These are phyloP conservation scores for Puntigrus tetrazona DNA, from an alignment of 2,113 vertebrate species.

Conservation along the genomic window DNA sequence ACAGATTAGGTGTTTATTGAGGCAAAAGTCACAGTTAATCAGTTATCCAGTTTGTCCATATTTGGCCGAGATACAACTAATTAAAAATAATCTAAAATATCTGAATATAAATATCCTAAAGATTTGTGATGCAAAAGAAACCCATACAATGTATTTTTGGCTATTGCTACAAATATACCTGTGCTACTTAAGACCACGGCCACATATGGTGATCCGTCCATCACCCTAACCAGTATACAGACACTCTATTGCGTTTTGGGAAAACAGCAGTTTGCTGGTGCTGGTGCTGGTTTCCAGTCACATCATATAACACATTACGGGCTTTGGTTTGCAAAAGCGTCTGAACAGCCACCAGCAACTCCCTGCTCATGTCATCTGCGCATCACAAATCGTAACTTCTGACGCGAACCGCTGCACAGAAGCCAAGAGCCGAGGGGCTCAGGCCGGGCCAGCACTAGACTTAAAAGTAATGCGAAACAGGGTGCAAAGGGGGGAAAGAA, in stretches of 20 bases:
- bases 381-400: conserved; percentile 91
- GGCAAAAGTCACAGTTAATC: too few relatives aligned
- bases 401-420: conserved; percentile 89
- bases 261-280: conserved; percentile 74
- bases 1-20: too few relatives aligned
- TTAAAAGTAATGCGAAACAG: conserved; percentile 92
- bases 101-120: too few relatives aligned
- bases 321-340: conserved; percentile 82
- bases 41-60: too few relatives aligned
- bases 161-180: too few relatives aligned
- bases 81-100: too few relatives aligned
- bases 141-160: too few relatives aligned
- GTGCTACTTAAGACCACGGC: too few relatives aligned
- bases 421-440: conserved; percentile 89
- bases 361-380: conserved; percentile 91
- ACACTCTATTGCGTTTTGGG: conserved; percentile 69
- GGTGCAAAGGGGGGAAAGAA: conserved; percentile 86
- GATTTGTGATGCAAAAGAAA: too few relatives aligned
- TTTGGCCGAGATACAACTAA: too few relatives aligned
- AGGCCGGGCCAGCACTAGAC: conserved; percentile 84
- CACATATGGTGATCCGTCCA: conserved; percentile 53
- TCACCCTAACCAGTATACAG: conserved; percentile 69
- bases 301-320: conserved; percentile 75
- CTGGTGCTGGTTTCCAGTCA: conserved; percentile 65
- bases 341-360: conserved; percentile 83